A percentile compares a stretch with the other conserved stretches of the same genome.
Conservation (phyloP, 2,113 vertebrate genomes). For the Ochotona princeps region DNA sequence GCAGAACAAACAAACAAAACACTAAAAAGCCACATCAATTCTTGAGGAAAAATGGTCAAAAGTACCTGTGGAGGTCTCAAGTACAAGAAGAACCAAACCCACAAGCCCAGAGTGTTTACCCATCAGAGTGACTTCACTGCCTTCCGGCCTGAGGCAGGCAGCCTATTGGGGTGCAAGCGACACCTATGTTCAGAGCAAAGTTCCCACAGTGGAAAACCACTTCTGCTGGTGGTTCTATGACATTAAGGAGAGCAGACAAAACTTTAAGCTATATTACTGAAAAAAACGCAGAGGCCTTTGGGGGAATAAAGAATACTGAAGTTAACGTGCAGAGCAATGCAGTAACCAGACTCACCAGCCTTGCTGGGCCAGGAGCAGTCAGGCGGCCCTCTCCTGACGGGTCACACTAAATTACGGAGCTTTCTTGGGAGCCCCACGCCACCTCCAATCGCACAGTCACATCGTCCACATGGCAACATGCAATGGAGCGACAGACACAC, state of each 20-base stretch:
- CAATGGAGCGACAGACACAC: neutral
- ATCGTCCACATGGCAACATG: slow-evolving; percentile 13
- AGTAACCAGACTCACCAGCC: neutral
- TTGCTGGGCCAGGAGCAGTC: neutral
- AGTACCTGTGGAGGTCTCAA: neutral
- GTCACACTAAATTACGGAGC: neutral
- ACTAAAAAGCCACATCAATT: slow-evolving; percentile 77
- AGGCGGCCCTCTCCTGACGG: neutral
- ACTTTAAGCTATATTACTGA: neutral
- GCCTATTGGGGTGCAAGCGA: fast-evolving
- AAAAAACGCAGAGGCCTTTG: neutral
- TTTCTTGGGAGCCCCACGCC: neutral
- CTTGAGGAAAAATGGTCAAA: slow-evolving; percentile 59
- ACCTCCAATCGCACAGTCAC: neutral
- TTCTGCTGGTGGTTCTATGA: neutral
- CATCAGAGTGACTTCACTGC: neutral
- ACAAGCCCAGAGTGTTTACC: slow-evolving; percentile 17
- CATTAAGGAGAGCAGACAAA: neutral
- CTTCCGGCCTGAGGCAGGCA: neutral
- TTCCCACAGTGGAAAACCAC: neutral
- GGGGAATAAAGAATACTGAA: neutral
- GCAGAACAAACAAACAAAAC: slow-evolving; percentile 71
- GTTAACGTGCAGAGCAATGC: neutral
- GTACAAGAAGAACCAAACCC: slow-evolving; percentile 21
- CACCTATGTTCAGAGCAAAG: neutral